A percentile compares a stretch with the other conserved stretches of the same genome.
Evolutionary conservation across 2,113 vertebrate genomes (phyloP).

Genomic region (Eudyptes chrysolophus): DNA sequence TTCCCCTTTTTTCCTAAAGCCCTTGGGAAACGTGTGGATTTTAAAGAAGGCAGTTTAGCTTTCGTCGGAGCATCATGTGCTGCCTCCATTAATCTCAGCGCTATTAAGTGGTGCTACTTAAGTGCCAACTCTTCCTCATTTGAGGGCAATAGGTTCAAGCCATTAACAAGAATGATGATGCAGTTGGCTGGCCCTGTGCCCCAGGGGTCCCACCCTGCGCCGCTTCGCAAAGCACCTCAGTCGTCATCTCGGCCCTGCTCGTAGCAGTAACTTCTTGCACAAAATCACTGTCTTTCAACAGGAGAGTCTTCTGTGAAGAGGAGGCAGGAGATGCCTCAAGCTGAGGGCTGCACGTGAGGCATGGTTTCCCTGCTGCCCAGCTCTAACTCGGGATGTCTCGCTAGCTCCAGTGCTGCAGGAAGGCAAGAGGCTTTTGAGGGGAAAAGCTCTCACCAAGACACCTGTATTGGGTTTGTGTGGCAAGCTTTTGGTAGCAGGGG

Average conservation of each 20-base stretch:
- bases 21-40: not conserved
- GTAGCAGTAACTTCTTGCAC: rapidly evolving
- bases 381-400: not conserved
- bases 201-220: not conserved
- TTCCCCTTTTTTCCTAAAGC: not conserved
- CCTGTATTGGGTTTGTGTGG: not conserved
- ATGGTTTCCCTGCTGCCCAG: not conserved
- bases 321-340: not conserved
- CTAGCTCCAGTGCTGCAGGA: not conserved
- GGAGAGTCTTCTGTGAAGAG: not conserved
- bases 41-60: not conserved
- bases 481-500: not conserved
- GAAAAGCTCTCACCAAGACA: not conserved
- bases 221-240: rapidly evolving
- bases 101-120: not conserved
- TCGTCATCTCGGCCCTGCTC: not conserved
- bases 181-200: not conserved
- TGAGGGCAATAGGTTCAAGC: not conserved
- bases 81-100: not conserved
- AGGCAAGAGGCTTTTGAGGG: not conserved
- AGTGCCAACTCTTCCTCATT: not conserved
- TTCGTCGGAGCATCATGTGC: not conserved
- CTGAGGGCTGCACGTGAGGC: not conserved
- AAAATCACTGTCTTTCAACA: not conserved
- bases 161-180: not conserved